phyloP scores from a whole-genome alignment of 2,888 invertebrate genomes.

The Yponomeuta malinellus region DNA sequence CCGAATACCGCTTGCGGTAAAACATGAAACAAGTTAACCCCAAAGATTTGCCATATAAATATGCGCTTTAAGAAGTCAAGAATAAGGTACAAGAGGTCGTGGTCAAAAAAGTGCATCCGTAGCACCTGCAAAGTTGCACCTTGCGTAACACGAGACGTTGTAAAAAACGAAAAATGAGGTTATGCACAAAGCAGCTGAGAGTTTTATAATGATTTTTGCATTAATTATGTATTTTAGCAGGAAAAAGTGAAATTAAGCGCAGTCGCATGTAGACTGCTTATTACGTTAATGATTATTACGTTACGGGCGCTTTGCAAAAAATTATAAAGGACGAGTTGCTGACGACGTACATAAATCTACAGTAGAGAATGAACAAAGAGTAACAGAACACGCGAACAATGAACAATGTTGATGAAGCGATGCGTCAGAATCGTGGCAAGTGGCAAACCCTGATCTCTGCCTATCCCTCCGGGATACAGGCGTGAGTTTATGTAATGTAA shows the following conservation, averaged over 20 bases:
- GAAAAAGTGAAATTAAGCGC: not conserved
- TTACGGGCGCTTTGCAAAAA: too few species aligned
- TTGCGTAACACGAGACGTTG: slow-evolving; percentile 13
- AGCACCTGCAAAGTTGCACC: slow-evolving; percentile 9
- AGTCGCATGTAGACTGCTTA: too few species aligned
- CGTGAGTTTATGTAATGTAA: too few species aligned
- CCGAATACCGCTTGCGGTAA: not conserved
- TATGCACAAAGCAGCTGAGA: not conserved
- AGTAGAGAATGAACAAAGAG: too few species aligned
- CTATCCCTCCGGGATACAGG: too few species aligned
- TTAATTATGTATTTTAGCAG: not conserved
- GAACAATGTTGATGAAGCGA: too few species aligned
- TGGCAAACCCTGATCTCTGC: too few species aligned
- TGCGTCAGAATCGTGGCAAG: too few species aligned
- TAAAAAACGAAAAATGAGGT: slow-evolving; percentile 12
- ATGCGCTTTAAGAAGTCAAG: not conserved
- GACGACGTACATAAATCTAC: too few species aligned
- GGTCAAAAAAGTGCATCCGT: slow-evolving; percentile 11
- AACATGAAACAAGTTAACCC: slow-evolving; percentile 1
- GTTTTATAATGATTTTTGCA: not conserved
- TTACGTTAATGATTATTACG: too few species aligned
- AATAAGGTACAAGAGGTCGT: slow-evolving; percentile 8
- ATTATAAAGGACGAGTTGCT: too few species aligned
- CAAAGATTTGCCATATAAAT: not conserved
- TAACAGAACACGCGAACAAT: too few species aligned